Conservation (phyloP, 2,113 vertebrate genomes). For the Tenebrosternarchus preto region DNA sequence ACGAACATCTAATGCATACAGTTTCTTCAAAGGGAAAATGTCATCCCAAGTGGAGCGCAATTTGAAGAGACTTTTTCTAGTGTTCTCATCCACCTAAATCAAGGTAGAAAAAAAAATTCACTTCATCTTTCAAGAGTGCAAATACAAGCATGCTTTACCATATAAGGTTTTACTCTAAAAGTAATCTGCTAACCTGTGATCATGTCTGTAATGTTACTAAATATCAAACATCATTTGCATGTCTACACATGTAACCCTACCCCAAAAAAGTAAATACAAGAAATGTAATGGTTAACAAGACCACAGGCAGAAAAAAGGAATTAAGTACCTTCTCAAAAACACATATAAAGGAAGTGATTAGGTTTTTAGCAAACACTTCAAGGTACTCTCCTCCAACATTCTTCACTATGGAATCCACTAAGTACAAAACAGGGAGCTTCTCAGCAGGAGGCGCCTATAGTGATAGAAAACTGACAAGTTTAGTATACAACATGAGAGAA, state of each 20-base stretch:
- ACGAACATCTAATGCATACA: conserved; percentile 92
- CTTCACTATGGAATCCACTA: conserved; percentile 99
- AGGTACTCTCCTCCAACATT: conserved; percentile 99
- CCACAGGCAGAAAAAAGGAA: conserved; percentile 53
- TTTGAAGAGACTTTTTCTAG: conserved; percentile 98
- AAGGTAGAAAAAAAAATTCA: conserved; percentile 75
- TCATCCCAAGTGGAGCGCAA: conserved; percentile 98
- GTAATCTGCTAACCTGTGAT: too few relatives aligned
- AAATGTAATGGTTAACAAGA: conserved; percentile 19
- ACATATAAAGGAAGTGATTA: conserved; percentile 99
- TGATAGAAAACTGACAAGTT: conserved; percentile 99
- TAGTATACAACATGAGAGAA: conserved; percentile 84
- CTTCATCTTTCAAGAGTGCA: too few relatives aligned
- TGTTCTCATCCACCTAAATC: conserved; percentile 99
- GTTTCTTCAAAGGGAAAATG: conserved; percentile 95
- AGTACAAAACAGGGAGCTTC: conserved; percentile 99
- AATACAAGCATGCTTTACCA: too few relatives aligned
- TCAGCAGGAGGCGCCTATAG: conserved; percentile 91
- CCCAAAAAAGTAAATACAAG: too few relatives aligned
- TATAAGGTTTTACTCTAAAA: too few relatives aligned
- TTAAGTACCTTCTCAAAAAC: conserved; percentile 99
- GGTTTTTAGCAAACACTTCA: conserved; percentile 99
- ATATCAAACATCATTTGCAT: too few relatives aligned
- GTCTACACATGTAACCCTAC: too few relatives aligned
- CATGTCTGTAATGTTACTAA: too few relatives aligned